These are phyloP conservation scores for Cnemophilus loriae DNA, from an alignment of 2,113 vertebrate genomes.

Conservation along the genomic window DNA sequence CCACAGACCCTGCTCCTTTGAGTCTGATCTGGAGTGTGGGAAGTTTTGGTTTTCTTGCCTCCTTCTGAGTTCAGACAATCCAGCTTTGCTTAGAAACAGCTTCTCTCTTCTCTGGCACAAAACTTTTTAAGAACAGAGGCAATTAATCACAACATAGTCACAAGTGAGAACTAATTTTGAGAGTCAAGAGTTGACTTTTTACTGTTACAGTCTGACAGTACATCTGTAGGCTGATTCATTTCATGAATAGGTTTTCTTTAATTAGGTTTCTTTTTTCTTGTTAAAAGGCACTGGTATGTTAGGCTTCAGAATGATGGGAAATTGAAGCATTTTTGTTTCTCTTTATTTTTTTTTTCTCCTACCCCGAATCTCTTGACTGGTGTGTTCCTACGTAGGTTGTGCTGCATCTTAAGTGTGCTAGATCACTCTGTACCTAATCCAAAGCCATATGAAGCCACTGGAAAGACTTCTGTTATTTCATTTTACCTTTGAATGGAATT, in stretches of 20 bases:
- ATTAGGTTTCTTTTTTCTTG: neutral
- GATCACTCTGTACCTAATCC: neutral
- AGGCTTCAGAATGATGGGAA: neutral
- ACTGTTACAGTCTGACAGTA: neutral
- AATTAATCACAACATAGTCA: neutral
- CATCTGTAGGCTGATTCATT: neutral
- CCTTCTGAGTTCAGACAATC: neutral
- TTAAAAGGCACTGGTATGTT: neutral
- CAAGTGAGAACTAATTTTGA: neutral
- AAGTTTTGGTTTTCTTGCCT: neutral
- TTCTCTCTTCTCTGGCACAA: neutral
- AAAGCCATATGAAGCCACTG: neutral
- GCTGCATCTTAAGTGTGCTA: neutral
- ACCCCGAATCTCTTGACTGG: neutral
- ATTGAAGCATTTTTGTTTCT: neutral
- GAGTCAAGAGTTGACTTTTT: neutral
- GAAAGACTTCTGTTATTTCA: neutral
- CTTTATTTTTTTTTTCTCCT: neutral
- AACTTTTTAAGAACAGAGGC: neutral
- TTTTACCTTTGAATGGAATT: neutral
- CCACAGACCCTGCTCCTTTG: neutral
- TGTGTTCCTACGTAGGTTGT: neutral
- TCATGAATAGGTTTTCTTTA: neutral
- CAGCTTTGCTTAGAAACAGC: neutral
- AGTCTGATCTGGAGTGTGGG: neutral